Evolutionary conservation across 30 jellyfish, hydroid and myxozoan genomes (phyloP), one percentile per base, ranked within the genome.

Genomic region (Clytia hemisphaerica): DNA sequence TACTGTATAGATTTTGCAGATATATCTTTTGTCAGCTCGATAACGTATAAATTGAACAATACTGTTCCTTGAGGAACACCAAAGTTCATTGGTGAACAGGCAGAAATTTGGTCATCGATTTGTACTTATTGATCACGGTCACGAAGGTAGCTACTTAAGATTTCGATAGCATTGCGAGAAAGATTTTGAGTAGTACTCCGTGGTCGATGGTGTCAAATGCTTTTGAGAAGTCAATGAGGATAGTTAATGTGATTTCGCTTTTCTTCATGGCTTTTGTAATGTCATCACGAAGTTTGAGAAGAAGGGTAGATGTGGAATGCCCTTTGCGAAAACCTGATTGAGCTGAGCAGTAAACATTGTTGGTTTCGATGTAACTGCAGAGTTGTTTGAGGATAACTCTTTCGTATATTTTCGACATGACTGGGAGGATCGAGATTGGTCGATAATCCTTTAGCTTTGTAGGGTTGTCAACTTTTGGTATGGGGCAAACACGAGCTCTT

Each of bases 401-500:
- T 42, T 42, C 54, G 54, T 42, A 42, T 16, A 42, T 19, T 19
- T 42, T 42, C 19, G 54, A 42, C 54, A 42, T 16, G 14, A 42
- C 54, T 42, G 54, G 54, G 18, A 42, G 54, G 18, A 42, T 42
- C 18, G 54, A 42, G 54, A 42, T 42, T 42, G 54, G 54, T 19
- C 54, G 14, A 19, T 42, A 42, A 19, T 42, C 54, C 54, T 42
- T 42, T 19, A 42, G 54, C 14, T 42, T 16, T 19, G 18, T 16
- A 16, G 54, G 54, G 54, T 42, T 42, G 54, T 42, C 54, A 42
- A 42, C 54, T 19, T 42, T 42, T 42, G 54, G 54, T 42, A 42
- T 42, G 14, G 54, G 54, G 54, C 54, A 42, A 19, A 42, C 54
- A 12, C 54, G 54, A 16, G 54, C 54, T 42, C 18, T 42, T 42